These are phyloP conservation scores for Eupithecia centaureata DNA, from an alignment of 2,888 invertebrate genomes.

Conservation along the genomic window DNA sequence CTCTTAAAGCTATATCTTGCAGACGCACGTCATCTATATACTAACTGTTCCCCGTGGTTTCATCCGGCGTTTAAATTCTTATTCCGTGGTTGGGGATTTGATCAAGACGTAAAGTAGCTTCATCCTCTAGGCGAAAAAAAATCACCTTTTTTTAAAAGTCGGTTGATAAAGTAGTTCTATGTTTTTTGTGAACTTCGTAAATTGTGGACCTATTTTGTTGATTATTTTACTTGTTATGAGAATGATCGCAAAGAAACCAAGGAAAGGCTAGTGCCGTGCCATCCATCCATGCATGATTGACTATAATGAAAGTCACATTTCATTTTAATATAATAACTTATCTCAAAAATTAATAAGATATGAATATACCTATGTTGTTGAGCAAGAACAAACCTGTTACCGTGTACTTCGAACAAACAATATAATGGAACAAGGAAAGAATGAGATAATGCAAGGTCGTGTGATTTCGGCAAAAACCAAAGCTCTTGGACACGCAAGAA, in stretches of 20 bases:
- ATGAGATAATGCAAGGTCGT: slow-evolving; percentile 7
- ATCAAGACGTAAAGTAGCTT: too few relatives aligned
- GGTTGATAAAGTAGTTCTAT: too few relatives aligned
- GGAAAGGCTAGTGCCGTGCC: too few relatives aligned
- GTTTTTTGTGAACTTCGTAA: too few relatives aligned
- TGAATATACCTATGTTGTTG: slow-evolving; percentile 20
- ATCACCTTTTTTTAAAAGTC: too few relatives aligned
- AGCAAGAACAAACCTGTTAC: neutral
- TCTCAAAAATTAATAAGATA: neutral
- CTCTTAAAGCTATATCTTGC: slow-evolving; percentile 40
- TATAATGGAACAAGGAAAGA: slow-evolving; percentile 12
- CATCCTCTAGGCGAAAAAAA: too few relatives aligned
- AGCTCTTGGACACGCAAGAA: neutral
- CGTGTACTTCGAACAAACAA: slow-evolving; percentile 1
- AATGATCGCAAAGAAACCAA: too few relatives aligned
- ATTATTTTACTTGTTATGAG: too few relatives aligned
- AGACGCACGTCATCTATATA: slow-evolving; percentile 30
- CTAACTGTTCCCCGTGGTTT: too few relatives aligned
- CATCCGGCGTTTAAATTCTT: too few relatives aligned
- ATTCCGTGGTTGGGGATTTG: too few relatives aligned
- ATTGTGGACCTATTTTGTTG: too few relatives aligned
- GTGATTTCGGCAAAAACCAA: slow-evolving; percentile 10
- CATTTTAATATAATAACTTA: neutral
- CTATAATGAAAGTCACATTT: neutral
- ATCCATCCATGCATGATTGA: neutral